Percentiles rank a stretch among this genome's conserved stretches.
phyloP scores from a whole-genome alignment of 2,113 vertebrate genomes.

The Buteo buteo region DNA sequence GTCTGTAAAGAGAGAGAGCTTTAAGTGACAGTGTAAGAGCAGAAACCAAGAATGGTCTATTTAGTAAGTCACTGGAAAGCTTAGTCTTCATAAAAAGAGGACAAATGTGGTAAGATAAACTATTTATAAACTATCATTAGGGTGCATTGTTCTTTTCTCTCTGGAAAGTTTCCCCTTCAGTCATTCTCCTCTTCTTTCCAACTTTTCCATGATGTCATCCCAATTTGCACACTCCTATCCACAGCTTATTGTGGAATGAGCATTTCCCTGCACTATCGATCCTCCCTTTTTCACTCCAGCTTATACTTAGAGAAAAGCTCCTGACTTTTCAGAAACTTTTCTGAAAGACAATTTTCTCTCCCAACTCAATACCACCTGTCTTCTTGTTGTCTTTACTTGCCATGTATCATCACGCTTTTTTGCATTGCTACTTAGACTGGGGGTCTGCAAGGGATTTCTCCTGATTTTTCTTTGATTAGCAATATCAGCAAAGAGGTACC shows the following conservation, averaged over 20 bases:
- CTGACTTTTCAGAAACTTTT: not conserved
- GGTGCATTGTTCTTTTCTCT: not conserved
- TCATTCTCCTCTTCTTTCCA: not conserved
- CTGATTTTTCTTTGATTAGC: not conserved
- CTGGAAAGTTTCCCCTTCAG: not conserved
- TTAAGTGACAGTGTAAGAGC: not conserved
- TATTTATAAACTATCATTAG: not conserved
- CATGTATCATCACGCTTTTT: not conserved
- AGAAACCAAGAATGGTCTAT: not conserved
- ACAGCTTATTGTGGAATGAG: not conserved
- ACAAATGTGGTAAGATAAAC: not conserved
- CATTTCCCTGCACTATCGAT: not conserved
- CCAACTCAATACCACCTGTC: accelerated
- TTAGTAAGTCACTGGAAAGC: not conserved
- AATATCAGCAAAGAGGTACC: not conserved
- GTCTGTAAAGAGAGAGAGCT: not conserved
- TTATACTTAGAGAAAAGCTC: not conserved
- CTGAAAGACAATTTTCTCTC: not conserved
- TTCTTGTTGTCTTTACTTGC: not conserved
- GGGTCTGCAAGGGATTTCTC: not conserved
- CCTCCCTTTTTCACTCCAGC: not conserved
- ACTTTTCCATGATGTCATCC: not conserved
- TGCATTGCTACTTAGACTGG: not conserved
- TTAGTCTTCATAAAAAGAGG: not conserved
- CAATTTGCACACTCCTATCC: not conserved